A percentile compares a stretch with the other conserved stretches of the same genome.
Evolutionary conservation across 2,113 vertebrate genomes (phyloP).

Genomic region (Saccopteryx bilineata): DNA sequence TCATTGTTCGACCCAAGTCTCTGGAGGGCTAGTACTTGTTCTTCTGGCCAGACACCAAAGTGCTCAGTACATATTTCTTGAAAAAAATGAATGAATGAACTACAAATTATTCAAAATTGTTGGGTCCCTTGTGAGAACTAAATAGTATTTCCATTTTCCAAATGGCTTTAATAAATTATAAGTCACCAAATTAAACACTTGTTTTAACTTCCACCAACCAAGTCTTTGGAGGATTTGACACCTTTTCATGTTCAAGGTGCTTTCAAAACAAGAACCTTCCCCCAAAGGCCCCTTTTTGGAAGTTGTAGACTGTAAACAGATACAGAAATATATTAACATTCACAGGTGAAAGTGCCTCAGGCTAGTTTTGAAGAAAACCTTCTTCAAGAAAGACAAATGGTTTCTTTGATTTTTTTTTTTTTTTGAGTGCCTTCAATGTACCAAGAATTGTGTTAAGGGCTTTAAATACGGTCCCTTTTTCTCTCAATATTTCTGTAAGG

Average conservation of each 20-base stretch:
- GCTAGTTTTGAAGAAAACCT: slow-evolving; percentile 68
- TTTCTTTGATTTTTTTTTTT: background rate
- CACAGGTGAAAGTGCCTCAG: slow-evolving; percentile 16
- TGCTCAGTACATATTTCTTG: slow-evolving; percentile 25
- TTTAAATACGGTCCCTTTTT: background rate
- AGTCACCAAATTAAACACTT: slow-evolving; percentile 80
- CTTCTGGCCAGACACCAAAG: background rate
- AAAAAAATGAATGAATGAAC: slow-evolving; percentile 70
- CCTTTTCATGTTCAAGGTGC: slow-evolving; percentile 79
- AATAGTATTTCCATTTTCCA: slow-evolving; percentile 72
- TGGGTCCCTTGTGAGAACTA: slow-evolving; percentile 69
- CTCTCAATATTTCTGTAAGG: background rate
- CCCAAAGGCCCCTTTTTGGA: slow-evolving; percentile 59
- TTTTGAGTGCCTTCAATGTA: background rate
- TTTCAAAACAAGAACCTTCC: slow-evolving; percentile 74
- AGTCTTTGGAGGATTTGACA: slow-evolving; percentile 71
- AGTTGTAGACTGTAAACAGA: slow-evolving; percentile 67
- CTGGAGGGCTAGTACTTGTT: background rate
- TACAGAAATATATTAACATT: slow-evolving; percentile 68
- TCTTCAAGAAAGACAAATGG: slow-evolving; percentile 51
- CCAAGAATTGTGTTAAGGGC: background rate
- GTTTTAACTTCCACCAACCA: slow-evolving; percentile 74
- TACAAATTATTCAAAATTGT: slow-evolving; percentile 60
- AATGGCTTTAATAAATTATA: slow-evolving; percentile 80
- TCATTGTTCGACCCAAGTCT: background rate